Conservation (phyloP, 2,113 vertebrate species). For the Callaeas wilsoni region DNA sequence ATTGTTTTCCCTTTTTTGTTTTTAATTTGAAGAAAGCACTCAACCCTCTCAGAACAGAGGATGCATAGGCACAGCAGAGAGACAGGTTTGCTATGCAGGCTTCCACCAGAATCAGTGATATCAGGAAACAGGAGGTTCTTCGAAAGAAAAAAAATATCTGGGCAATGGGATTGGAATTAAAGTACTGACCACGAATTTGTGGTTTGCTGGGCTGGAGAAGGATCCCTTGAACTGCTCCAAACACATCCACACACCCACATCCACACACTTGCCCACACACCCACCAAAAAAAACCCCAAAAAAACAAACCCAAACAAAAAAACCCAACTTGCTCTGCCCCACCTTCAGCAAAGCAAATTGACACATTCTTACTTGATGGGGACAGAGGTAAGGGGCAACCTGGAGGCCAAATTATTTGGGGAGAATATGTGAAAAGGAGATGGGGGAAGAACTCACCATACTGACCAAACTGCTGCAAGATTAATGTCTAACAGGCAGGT, state of each 20-base stretch:
- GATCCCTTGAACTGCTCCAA: not conserved
- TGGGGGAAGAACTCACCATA: slow-evolving; percentile 23
- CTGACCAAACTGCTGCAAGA: not conserved
- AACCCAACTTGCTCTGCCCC: not conserved
- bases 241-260: not conserved
- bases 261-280: too few relatives aligned
- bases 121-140: not conserved
- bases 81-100: slow-evolving; percentile 7
- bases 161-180: not conserved
- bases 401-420: not conserved
- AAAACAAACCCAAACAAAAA: not conserved
- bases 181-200: not conserved
- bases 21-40: slow-evolving; percentile 17
- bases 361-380: not conserved
- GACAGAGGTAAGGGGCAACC: not conserved
- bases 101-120: not conserved
- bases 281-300: not conserved
- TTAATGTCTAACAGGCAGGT: slow-evolving; percentile 15
- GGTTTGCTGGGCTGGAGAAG: not conserved
- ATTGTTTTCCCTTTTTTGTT: not conserved
- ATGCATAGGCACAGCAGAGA: slow-evolving; percentile 34
- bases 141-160: not conserved
- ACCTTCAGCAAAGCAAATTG: not conserved
- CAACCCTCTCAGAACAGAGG: slow-evolving; percentile 49
- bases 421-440: not conserved